These are phyloP conservation scores for Episyrphus balteatus DNA, from an alignment of 1,140 invertebrate genomes.

Conservation along the genomic window DNA sequence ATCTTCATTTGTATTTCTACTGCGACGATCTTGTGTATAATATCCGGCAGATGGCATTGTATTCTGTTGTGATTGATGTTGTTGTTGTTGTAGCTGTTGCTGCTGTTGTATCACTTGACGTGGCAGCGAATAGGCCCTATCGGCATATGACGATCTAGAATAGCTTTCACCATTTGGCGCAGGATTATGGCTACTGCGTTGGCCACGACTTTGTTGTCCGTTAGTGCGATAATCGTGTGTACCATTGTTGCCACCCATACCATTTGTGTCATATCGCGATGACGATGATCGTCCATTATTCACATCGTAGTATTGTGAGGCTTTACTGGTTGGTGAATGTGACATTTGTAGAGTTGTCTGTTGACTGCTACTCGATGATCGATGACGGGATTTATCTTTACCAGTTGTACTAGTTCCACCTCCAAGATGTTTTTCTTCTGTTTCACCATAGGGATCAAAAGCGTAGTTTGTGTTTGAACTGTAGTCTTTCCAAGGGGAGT, in stretches of 20 bases:
- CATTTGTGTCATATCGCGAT: conserved; percentile 1
- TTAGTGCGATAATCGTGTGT: conserved; percentile 11
- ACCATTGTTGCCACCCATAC: conserved; percentile 16
- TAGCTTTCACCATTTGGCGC: conserved; percentile 18
- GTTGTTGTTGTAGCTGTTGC: conserved; percentile 24
- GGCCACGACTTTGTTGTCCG: background rate
- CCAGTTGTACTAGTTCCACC: conserved; percentile 21
- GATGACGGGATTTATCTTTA: conserved; percentile 24
- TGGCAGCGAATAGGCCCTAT: conserved; percentile 29
- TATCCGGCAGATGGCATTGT: conserved; percentile 39
- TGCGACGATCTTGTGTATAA: conserved; percentile 35
- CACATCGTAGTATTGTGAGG: conserved; percentile 32
- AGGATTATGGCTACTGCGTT: conserved; percentile 6
- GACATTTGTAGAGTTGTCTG: conserved; percentile 35
- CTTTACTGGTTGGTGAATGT: conserved; percentile 35
- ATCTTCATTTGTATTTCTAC: conserved; percentile 12
- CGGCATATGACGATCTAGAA: conserved; percentile 35
- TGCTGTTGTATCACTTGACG: conserved; percentile 22
- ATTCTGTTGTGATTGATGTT: conserved; percentile 15
- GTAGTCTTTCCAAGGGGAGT: conserved; percentile 79
- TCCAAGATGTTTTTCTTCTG: conserved; percentile 53
- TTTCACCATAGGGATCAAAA: conserved; percentile 70
- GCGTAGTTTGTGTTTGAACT: conserved; percentile 76
- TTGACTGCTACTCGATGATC: conserved; percentile 22
- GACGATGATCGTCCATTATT: background rate